Base-by-base conservation (phyloP, 2,113 vertebrate species). In the Gallinago undulata region DNA sequence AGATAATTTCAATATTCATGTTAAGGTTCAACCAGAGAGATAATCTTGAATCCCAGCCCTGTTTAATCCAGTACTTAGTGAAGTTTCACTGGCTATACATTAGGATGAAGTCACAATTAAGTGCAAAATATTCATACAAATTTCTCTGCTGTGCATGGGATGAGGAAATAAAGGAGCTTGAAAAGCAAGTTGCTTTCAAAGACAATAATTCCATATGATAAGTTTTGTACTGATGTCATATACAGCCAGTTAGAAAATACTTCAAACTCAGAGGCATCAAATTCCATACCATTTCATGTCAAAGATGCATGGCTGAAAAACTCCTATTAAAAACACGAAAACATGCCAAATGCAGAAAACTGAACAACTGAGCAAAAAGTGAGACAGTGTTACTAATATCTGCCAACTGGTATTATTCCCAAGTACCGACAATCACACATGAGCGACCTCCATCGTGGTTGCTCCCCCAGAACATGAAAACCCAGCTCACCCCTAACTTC, bases 381-480 rank as follows among this genome's bases (percentile, higher is more conserved):
- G 97, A 98, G 97, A 95, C 97, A 98, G 97, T 97, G 97, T 98
- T 96, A 98, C 97, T 98, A 98, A 98, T 97, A 95, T 97, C 97
- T 98, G 97, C 97, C 97, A 98, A 98, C 95, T 97, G 96, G 93
- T 98, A 97, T 98, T 98, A 98, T 96, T 97, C 95, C 97, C 96
- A 90, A 97, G 95, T 74, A 51, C 90, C 96, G 93, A 98, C 97
- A 97, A 96, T 97, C 93, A 94, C 97, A 94, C 94, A 94, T 92
- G 96, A 98, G 78, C 90, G 90, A 93, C 85, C 77, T 92, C 90
- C 64, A 18, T 84, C 3, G 10, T 55, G 28, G 5, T 81, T 84
- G 90, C 90, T 92, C 74, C 95, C 94, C 91, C 92, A 84, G 96
- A 96, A 97, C 89, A 84, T 0, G 12, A 87, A 97, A 97, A 96